Base-by-base conservation (phyloP, 2,888 invertebrate genomes). In the Chelonus formosanus region DNA sequence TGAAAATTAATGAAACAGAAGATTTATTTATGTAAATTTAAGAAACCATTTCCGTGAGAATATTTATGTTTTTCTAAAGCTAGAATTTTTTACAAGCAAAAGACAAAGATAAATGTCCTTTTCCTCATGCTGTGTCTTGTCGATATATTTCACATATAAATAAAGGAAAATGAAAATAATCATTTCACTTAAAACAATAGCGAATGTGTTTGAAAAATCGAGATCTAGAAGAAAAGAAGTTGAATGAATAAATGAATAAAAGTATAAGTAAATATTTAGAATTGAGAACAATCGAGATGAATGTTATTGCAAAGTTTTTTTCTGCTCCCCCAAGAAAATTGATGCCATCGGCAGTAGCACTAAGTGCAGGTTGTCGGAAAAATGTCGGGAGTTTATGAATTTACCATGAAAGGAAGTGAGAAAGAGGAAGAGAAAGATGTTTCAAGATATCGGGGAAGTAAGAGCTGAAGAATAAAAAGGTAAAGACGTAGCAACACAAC, bases 281-380 rank as follows among this genome's bases (percentile, higher is more conserved):
- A 48, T 48, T 20, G 20, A 48, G 48, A 10, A 48, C 48, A 20
- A 48, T 20, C 10, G 10, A 10, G 40, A 5, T 5, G 40, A 40
- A 52, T 52, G 52, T 52, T 52, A 52, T 52, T 52, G 32, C 52
- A 52, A 52, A 31, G 31, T 52, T 52, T 45, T 57, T 57, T 57
- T 57, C 10, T 44, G 20, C 7, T 57, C 6, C 44, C 57, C 44
- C 31, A 32, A 31, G 56, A 63, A 63, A 63, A 63, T 63, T 55
- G 63, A 63, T 63, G 63, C 48, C 55, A 40, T 63, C 55, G 40
- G 63, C 43, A 63, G 55, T 31, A 32, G 32, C 48, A 50, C 56
- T 63, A 63, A 63, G 56, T 63, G 56, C 63, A 63, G 47, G 55
- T 56, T 63, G 55, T 63, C 56, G 63, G 63, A 63, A 63, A 63